Conservation (phyloP, 2,888 invertebrate species). For the Cremastinae sp. region DNA sequence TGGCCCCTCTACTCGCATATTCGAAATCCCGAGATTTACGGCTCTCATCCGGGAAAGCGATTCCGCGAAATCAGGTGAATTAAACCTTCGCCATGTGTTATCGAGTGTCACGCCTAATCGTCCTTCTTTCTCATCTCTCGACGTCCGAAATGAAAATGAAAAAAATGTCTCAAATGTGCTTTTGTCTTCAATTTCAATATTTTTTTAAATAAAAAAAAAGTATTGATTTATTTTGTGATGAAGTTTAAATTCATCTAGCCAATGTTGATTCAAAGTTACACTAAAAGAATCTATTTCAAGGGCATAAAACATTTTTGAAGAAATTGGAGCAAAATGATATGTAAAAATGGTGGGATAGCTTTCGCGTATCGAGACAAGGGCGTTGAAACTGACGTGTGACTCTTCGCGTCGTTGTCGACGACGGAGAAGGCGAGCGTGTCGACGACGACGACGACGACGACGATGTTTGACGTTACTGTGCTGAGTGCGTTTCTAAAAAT, state of each 20-base stretch:
- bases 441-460: conserved; percentile 36
- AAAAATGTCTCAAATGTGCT: no score
- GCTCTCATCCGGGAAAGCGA: conserved; percentile 4
- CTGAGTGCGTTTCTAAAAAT: conserved; percentile 76
- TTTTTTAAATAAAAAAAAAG: no score
- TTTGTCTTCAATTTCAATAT: no score
- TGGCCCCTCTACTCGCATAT: conserved; percentile 28
- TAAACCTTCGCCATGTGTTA: background rate
- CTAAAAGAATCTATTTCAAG: no score
- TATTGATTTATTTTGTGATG: no score
- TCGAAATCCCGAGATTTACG: conserved; percentile 47
- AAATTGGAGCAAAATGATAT: background rate
- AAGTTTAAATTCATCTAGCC: no score
- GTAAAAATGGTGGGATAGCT: conserved; percentile 20
- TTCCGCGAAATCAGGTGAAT: conserved; percentile 24
- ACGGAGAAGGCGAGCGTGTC: conserved; percentile 16
- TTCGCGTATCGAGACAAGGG: conserved; percentile 52
- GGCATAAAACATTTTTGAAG: background rate
- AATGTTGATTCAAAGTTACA: no score
- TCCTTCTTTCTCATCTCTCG: no score
- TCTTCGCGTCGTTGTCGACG: conserved; percentile 54
- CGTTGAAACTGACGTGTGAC: conserved; percentile 52
- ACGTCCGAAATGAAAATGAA: no score
- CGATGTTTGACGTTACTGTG: conserved; percentile 70
- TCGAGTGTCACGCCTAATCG: no score